Evolutionary conservation across 2,113 vertebrate genomes (phyloP), one percentile per base, ranked within the genome.

Genomic region (Alligator mississippiensis): DNA sequence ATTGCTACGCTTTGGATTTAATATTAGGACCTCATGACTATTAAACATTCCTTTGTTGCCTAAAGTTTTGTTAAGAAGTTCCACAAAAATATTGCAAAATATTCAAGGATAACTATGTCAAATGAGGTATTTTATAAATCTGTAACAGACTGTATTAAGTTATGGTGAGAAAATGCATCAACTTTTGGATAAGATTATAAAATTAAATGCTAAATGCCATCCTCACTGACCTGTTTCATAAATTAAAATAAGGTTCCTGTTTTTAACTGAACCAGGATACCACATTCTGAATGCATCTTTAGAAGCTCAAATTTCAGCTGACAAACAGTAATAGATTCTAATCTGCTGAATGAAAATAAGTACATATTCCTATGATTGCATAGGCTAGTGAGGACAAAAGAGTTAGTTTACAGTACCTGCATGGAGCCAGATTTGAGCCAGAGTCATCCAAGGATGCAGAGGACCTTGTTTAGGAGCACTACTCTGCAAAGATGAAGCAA

Each of bases 371-470:
- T 87, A 2, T 11, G 85, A 88, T 21, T 80, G 28, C 28, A 83
- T n/a, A 27, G 12, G 8, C 54, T 75, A 84, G 47, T 54, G 87
- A 92, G 28, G 47, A 38, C 27, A 86, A 62, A 82, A 82, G 25
- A 60, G 30, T 77, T 83, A 72, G 9, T 2, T 80, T n/a, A 54
- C 11, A 58, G 28, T 97, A 99, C 99, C 99, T 98, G 99, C 99
- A 79, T 99, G 99, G 81, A 99, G 98, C 99, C 99, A 99, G 97
- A 99, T 99, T 98, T 99, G 99, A 60, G 99, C 99, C 95, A 99
- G 97, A 3, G 99, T 99, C 99, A 99, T 99, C 99, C 99, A 99
- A 90, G 99, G 99, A 94, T 99, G 99, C 63, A 99, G 94, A 1
- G 99, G 99, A 58, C 99, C 99, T 75, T 99, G 99, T 96, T 99